phyloP scores from a whole-genome alignment of 2,113 vertebrate species.

The Mesoclemmys tuberculata region DNA sequence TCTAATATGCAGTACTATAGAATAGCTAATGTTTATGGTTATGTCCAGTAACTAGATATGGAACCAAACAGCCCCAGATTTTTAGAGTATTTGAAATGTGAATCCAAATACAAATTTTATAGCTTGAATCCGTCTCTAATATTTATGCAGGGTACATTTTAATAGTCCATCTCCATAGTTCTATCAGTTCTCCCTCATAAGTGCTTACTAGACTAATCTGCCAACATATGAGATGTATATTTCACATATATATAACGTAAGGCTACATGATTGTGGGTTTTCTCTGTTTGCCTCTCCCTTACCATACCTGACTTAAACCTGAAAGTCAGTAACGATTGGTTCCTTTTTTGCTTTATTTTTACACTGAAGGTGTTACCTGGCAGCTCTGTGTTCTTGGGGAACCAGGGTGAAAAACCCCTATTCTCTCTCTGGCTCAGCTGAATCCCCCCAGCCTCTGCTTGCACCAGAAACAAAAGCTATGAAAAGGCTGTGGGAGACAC shows the following conservation, averaged over 20 bases:
- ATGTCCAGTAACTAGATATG: not conserved
- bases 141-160: not conserved
- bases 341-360: not conserved
- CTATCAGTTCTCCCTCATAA: not conserved
- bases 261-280: not conserved
- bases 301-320: not conserved
- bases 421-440: no score
- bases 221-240: not conserved
- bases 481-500: no score
- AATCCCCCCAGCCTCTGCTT: no score
- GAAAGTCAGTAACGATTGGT: not conserved
- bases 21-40: not conserved
- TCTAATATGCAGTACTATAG: not conserved
- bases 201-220: not conserved
- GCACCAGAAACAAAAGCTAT: no score
- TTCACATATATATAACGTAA: not conserved
- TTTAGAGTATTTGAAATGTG: not conserved
- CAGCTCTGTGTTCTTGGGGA: no score
- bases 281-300: not conserved
- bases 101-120: not conserved
- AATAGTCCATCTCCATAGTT: not conserved
- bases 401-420: no score
- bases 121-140: not conserved
- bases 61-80: not conserved
- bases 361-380: no score